Base-by-base conservation (phyloP, 2,888 invertebrate species). In the Sarcophaga rosellei region DNA sequence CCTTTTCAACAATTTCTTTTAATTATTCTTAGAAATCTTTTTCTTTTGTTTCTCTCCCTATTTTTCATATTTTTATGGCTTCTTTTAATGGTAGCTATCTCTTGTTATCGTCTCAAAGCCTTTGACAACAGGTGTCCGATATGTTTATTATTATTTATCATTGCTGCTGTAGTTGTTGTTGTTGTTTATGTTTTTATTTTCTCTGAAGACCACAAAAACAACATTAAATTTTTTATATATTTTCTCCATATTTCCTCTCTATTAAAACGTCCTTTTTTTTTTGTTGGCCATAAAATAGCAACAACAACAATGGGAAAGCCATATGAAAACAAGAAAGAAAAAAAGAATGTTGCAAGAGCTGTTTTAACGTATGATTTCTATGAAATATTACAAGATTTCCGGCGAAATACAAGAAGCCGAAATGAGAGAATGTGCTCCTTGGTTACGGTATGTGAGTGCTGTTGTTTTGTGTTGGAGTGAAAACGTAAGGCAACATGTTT, bases 311-410 rank as follows among this genome's bases (percentile, higher is more conserved):
- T 15, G 17, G 15, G 4, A 53, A 53, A 53, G 11, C 0, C 4
- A 47, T 11, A 47, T 15, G 47, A 47, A 15, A 47, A 47, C 10
- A 12, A 47, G 4, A 47, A 47, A 47, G 11, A 47, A 47, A 63
- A 68, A 66, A 79, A 44, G 73, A 63, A 73, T 59, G 80, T 70
- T 62, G 78, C 78, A 17, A 21, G 15, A 73, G 20, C 59, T 53
- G 4, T 15, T 53, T 53, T 4, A 65, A 17, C 17, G n/a, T 44
- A n/a, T 35, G 17, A 69, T 20, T 69, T 72, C 66, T 72, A 25
- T 66, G 20, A 66, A 59, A 20, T 66, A 12, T 69, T 65, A 61
- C 20, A 61, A 68, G 15, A 74, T 44, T 73, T 73, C 20, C 47
- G 66, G 59, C 25, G 61, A 79, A 44, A 53, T 23, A 20, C 61